Evolutionary conservation across 2,888 invertebrate genomes (phyloP).

Genomic region (Thysanoteuthis rhombus): DNA sequence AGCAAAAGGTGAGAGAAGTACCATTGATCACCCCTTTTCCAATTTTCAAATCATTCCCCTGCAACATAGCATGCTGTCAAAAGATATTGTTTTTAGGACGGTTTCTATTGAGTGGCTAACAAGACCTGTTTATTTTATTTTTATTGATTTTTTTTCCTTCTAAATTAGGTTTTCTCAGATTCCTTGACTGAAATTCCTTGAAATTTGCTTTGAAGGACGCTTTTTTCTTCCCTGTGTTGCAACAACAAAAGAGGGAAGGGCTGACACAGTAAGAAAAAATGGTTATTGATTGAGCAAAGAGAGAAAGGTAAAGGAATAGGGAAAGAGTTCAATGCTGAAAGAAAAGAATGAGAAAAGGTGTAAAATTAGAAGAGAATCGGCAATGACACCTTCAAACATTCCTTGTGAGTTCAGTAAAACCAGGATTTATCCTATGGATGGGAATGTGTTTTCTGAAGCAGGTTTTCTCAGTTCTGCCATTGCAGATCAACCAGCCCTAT

Average conservation of each 20-base stretch:
- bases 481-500: no score
- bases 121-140: neutral
- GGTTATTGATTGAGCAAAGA: neutral
- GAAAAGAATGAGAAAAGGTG: neutral
- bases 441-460: no score
- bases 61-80: no score
- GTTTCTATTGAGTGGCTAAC: no score
- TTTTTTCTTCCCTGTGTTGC: neutral
- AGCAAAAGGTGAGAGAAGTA: no score
- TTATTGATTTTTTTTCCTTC: neutral
- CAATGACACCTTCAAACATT: no score
- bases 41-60: no score
- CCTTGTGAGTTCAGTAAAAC: accelerated
- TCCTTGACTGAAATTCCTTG: neutral
- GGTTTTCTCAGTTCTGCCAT: no score
- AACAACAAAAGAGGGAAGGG: neutral
- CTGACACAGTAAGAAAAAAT: neutral
- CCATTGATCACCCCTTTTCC: no score
- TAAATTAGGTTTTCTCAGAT: neutral
- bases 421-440: no score
- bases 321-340: neutral
- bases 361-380: neutral
- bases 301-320: neutral
- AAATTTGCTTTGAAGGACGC: neutral
- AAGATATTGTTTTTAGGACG: no score